Base-by-base conservation (phyloP, 2,797 vertebrate species). In the Eupleurogrammus muticus region DNA sequence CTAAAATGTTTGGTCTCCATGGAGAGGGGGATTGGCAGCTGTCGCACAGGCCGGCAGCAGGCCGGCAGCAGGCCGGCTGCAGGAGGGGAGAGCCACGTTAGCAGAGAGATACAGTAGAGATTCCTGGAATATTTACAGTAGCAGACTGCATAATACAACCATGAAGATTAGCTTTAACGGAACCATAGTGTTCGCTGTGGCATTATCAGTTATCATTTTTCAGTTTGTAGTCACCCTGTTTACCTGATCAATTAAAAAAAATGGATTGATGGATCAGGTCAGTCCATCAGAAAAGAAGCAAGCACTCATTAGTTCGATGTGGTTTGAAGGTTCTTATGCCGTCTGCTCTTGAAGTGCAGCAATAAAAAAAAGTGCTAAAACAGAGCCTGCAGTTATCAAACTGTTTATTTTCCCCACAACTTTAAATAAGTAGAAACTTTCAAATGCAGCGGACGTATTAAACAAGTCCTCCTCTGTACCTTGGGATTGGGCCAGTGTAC, bases 21-120 rank as follows among this genome's bases (percentile, higher is more conserved):
- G 89, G 89, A 90, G 75, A n/a, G 62, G 40, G 82, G 91, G 90
- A 92, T 87, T 92, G 90, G 90, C 92, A 91, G 92, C 91, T 90
- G 90, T 91, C 90, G 86, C 84, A 21, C 77, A 68, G 28, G 74
- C 79, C 72, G 78, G 65, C 77, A 16, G 57, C n/a, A n/a, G n/a
- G n/a, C n/a, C n/a, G n/a, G n/a, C n/a, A n/a, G 77, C 76, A 60
- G 78, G 72, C 59, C 60, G 78, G 74, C 59, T 79, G 81, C 83
- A 69, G 71, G 66, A 70, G 65, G 64, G 38, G 73, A 61, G 57
- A 86, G 78, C 36, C 60, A 24, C 59, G 46, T 69, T 49, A 72
- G 24, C 63, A 54, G 54, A 70, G 64, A 69, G 53, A 69, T 77
- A 47, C 77, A 36, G 68, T 20, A 13, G 40, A 56, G 42, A 53